These are phyloP conservation scores for Eospalax fontanierii DNA, from an alignment of 2,797 vertebrate genomes.

Conservation along the genomic window DNA sequence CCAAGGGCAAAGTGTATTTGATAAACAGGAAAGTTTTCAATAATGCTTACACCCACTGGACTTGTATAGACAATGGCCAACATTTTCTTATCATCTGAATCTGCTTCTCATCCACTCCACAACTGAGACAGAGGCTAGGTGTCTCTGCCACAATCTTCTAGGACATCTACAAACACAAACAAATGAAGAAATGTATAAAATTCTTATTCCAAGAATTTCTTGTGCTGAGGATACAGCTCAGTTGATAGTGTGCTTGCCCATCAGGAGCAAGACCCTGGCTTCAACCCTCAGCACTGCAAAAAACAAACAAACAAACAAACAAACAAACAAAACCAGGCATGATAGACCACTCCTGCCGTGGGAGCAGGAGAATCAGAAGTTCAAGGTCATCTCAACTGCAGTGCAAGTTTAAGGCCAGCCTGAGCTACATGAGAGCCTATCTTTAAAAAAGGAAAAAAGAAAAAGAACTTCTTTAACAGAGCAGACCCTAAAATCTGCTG, in stretches of 20 bases:
- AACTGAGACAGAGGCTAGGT: not conserved
- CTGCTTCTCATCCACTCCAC: not conserved
- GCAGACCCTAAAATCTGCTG: not conserved
- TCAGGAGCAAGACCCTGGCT: not conserved
- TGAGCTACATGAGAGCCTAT: not conserved
- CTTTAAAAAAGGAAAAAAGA: not conserved
- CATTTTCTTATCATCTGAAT: not conserved
- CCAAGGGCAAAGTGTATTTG: not conserved
- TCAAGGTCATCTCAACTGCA: not conserved
- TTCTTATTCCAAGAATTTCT: constrained; percentile 47
- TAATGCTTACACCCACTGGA: not conserved
- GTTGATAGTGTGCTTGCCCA: not conserved
- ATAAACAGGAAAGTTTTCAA: not conserved
- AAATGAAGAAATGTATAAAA: constrained; percentile 9
- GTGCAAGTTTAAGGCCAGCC: not conserved
- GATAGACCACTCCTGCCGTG: not conserved
- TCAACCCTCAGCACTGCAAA: not conserved
- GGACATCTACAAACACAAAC: constrained; percentile 5
- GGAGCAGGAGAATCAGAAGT: not conserved
- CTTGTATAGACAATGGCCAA: not conserved
- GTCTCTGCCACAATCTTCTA: not conserved
- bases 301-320: too few species aligned
- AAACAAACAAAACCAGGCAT: not conserved
- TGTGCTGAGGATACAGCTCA: not conserved
- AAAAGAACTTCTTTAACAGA: not conserved